Percentiles rank a stretch among this genome's conserved stretches.
Conservation (phyloP, 2,888 invertebrate species). For the Lasioglossum leucozonium region DNA sequence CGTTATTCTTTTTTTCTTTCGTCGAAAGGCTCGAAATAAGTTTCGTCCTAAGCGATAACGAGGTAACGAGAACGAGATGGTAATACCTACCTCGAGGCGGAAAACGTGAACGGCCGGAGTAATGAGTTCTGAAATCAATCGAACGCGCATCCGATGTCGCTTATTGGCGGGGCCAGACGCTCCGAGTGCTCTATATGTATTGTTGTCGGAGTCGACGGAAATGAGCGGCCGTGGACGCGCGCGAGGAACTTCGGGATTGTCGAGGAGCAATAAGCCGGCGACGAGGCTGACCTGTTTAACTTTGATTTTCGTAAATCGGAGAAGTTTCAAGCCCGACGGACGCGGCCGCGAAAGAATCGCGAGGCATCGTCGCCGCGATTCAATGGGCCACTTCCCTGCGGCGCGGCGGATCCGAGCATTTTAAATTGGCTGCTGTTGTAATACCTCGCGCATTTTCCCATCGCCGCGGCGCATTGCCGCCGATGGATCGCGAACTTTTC, state of each 20-base stretch:
- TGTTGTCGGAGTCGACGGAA: conserved; percentile 15
- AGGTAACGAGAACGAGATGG: conserved; percentile 3
- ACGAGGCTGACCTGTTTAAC: conserved; percentile 8
- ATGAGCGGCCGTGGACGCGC: conserved; percentile 15
- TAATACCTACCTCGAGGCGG: background rate
- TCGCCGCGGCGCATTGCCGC: too few relatives aligned
- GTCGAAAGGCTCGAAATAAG: conserved; percentile 22
- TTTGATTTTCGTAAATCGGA: conserved; percentile 8
- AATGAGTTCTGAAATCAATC: conserved; percentile 52
- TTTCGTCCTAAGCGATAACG: conserved; percentile 32
- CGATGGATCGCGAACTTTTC: background rate
- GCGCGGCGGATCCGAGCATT: background rate
- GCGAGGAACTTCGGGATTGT: conserved; percentile 2
- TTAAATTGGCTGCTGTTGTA: background rate
- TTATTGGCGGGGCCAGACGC: conserved; percentile 27
- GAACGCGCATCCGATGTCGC: conserved; percentile 25
- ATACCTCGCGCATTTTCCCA: too few relatives aligned
- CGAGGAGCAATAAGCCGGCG: conserved; percentile 4
- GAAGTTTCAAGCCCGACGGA: background rate
- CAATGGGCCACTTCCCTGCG: background rate
- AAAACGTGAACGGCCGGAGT: background rate
- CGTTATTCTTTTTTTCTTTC: background rate
- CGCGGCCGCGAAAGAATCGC: background rate
- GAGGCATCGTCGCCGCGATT: background rate
- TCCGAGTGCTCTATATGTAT: background rate